Evolutionary conservation across 2,113 vertebrate species (phyloP).

Genomic region (Hyla sarda): DNA sequence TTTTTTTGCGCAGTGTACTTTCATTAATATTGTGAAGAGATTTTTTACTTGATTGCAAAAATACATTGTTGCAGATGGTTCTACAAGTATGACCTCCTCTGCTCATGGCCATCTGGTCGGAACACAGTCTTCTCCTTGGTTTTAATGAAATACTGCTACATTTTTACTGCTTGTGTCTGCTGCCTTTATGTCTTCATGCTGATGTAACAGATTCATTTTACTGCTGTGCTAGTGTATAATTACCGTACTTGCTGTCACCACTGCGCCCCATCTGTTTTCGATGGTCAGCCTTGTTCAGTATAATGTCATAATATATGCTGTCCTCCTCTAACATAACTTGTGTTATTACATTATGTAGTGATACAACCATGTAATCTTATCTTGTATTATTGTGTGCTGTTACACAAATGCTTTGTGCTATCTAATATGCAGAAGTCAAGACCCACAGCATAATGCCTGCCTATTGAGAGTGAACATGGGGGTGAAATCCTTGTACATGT

Average conservation of each 20-base stretch:
- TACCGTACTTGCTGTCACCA: constrained; percentile 5
- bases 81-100: background rate
- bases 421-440: background rate
- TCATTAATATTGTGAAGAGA: background rate
- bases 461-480: background rate
- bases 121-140: background rate
- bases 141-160: background rate
- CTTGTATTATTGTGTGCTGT: background rate
- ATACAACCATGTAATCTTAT: background rate
- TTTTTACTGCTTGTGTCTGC: constrained; percentile 24
- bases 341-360: background rate
- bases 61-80: background rate
- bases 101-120: background rate
- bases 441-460: background rate
- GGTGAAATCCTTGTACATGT: background rate
- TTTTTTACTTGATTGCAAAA: background rate
- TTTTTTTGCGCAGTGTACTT: no score
- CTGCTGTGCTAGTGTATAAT: constrained; percentile 11
- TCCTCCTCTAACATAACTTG: background rate
- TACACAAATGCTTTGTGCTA: background rate
- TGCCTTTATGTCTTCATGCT: constrained; percentile 9
- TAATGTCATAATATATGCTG: background rate
- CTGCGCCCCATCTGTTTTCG: background rate
- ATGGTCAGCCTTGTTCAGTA: background rate
- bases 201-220: constrained; percentile 24